Percentiles rank a stretch among this genome's conserved stretches.
These are phyloP conservation scores for Carlito syrichta DNA, from an alignment of 2,113 vertebrate species.

Conservation along the genomic window DNA sequence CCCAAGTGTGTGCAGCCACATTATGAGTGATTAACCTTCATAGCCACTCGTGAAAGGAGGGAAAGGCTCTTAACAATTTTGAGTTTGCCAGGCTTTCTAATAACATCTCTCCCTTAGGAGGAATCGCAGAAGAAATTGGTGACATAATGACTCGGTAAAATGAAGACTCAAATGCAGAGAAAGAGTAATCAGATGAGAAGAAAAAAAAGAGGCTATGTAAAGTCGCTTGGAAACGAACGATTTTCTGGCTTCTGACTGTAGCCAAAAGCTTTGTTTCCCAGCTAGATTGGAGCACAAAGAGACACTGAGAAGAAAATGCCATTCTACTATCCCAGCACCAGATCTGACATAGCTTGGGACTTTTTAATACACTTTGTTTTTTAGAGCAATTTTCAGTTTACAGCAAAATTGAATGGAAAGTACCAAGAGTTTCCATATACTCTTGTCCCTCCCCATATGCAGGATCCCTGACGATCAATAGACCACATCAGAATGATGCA, in stretches of 20 bases:
- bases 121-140: background rate
- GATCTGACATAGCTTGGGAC: background rate
- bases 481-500: background rate
- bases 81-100: background rate
- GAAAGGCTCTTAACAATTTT: background rate
- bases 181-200: slow-evolving; percentile 14
- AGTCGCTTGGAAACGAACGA: background rate
- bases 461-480: background rate
- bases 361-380: background rate
- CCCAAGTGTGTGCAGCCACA: background rate
- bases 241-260: background rate
- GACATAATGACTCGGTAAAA: background rate
- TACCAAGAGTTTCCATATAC: background rate
- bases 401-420: background rate
- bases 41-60: background rate
- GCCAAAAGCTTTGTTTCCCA: background rate
- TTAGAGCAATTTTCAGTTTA: background rate
- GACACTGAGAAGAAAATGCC: background rate
- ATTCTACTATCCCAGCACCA: background rate
- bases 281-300: background rate
- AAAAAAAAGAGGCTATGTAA: background rate
- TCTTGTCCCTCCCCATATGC: background rate
- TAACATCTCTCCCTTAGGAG: background rate
- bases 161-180: background rate
- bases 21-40: background rate